Conservation (phyloP, 2,113 vertebrate species). For the Eleginops maclovinus region DNA sequence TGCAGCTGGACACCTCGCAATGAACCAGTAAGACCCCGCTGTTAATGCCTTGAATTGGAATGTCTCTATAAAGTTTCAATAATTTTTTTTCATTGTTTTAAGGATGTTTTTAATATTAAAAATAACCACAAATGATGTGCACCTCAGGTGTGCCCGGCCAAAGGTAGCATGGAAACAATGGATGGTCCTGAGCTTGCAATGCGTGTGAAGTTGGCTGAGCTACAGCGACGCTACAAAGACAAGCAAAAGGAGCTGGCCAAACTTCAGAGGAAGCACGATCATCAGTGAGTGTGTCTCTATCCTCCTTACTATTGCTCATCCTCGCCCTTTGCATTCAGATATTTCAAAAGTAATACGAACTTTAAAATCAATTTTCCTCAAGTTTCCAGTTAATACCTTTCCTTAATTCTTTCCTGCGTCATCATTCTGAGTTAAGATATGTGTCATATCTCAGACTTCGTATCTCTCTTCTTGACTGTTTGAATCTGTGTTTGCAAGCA, state of each 20-base stretch:
- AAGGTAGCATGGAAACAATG: slow-evolving; percentile 91
- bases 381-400: not conserved
- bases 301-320: not conserved
- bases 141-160: slow-evolving; percentile 92
- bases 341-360: slow-evolving; percentile 7
- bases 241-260: slow-evolving; percentile 95
- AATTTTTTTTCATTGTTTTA: not conserved
- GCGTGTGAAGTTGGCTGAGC: slow-evolving; percentile 92
- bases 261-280: slow-evolving; percentile 91
- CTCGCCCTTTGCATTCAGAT: not conserved
- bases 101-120: slow-evolving; percentile 13
- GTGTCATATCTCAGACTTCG: slow-evolving; percentile 2
- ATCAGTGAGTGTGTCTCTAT: slow-evolving; percentile 83
- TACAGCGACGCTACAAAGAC: slow-evolving; percentile 95
- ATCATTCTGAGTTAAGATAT: not conserved
- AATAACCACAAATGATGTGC: slow-evolving; percentile 25
- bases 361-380: not conserved
- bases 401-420: slow-evolving; percentile 6
- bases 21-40: slow-evolving; percentile 87
- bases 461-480: slow-evolving; percentile 33
- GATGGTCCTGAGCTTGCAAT: slow-evolving; percentile 94
- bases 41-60: not conserved
- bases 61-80: not conserved
- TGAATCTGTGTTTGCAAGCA: slow-evolving; percentile 69
- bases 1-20: slow-evolving; percentile 94